A percentile compares a stretch with the other conserved stretches of the same genome.
These are phyloP conservation scores for Vollenhovia emeryi DNA, from an alignment of 1,140 invertebrate species.

Conservation along the genomic window DNA sequence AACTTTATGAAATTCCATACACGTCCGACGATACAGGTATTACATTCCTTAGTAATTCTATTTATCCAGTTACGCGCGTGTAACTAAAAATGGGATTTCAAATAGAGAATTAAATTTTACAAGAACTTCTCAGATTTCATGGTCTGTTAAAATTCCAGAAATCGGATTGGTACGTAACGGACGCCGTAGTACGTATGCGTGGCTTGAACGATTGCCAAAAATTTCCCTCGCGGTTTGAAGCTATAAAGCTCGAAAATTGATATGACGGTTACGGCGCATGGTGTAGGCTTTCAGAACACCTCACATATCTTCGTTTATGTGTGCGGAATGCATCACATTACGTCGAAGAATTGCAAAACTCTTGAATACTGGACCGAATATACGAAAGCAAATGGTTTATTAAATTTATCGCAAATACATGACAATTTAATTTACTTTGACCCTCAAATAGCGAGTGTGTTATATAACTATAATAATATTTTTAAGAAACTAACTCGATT, in stretches of 20 bases:
- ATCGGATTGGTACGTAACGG: slow-evolving; percentile 51
- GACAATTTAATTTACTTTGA: neutral
- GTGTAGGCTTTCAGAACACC: slow-evolving; percentile 9
- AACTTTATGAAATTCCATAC: neutral
- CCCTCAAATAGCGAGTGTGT: neutral
- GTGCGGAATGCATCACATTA: neutral
- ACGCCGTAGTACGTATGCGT: slow-evolving; percentile 50
- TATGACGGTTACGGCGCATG: slow-evolving; percentile 29
- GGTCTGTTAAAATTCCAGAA: slow-evolving; percentile 51
- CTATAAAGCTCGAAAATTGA: slow-evolving; percentile 56
- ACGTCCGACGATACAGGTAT: neutral
- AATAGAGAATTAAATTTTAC: slow-evolving; percentile 28
- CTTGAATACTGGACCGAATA: neutral
- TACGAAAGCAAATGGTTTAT: neutral
- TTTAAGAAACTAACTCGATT: too few relatives aligned
- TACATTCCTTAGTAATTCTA: neutral
- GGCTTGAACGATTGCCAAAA: slow-evolving; percentile 66
- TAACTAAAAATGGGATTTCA: neutral
- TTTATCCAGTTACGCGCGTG: neutral
- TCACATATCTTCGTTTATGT: slow-evolving; percentile 8
- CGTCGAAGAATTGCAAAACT: neutral
- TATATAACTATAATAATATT: neutral
- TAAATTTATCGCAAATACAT: neutral
- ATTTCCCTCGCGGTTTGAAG: slow-evolving; percentile 33
- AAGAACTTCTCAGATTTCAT: slow-evolving; percentile 54